Base-by-base conservation (phyloP, 2,113 vertebrate genomes). In the Trochalopteron elliotii region DNA sequence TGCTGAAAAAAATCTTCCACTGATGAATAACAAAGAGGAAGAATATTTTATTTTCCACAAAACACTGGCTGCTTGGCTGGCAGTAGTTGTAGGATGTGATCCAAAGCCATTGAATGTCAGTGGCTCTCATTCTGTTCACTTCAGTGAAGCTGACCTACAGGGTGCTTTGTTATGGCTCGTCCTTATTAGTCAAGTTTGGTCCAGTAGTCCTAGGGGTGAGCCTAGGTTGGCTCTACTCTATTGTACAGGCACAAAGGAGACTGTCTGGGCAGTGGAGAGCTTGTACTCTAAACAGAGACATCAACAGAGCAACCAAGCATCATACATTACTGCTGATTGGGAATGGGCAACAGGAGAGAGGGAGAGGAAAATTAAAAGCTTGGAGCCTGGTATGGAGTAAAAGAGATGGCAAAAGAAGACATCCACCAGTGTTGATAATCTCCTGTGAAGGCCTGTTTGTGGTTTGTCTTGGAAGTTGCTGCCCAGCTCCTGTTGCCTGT, bases 161-260 rank as follows among this genome's bases (percentile, higher is more conserved):
- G 30, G 28, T 3, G 9, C 33, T 95, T 92, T 80, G 61, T 93
- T 89, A 42, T 45, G 45, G 57, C 75, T 92, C 49, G 25, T 90
- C 47, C 56, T 83, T 79, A 61, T 94, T 96, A 94, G 65, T 84
- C 40, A 40, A 67, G 63, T 83, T 88, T 59, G 72, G 69, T 44
- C n/a, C 10, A n/a, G 44, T 53, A 92, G 72, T 59, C 64, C 69
- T 59, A 75, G 71, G 60, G 39, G 8, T 4, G 18, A 75, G 57
- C 3, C 4, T 31, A 49, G 87, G 77, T 55, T 64, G 52, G 24
- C 33, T 65, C 50, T 85, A 5, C 40, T 67, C 47, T 59, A 2
- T 83, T 83, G 56, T 69, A 19, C 19, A n/a, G 75, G 15, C 71
- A 93, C 79, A 80, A 60, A 89, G 21, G 24, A 77, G 50, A n/a